Conservation (phyloP, 2,797 vertebrate species). For the Cynodonichthys magdalenae region DNA sequence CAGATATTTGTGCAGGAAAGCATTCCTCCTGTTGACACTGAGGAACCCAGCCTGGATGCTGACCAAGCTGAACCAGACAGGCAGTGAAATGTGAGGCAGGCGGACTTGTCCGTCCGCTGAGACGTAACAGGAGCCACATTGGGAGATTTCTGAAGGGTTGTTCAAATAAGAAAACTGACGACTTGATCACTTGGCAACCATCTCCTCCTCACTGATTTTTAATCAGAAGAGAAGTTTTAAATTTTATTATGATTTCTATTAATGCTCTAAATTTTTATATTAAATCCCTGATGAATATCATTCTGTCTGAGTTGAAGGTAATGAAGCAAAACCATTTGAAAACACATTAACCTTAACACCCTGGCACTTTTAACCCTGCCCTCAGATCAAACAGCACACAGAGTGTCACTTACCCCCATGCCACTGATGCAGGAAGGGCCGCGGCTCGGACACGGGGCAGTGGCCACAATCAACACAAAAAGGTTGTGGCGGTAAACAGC, state of each 20-base stretch:
- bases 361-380: conserved; percentile 36
- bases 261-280: conserved; percentile 20
- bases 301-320: conserved; percentile 16
- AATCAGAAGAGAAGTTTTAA: neutral
- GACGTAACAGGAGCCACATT: conserved; percentile 38
- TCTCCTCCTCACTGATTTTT: conserved; percentile 23
- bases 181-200: conserved; percentile 13
- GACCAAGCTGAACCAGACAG: conserved; percentile 59
- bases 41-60: conserved; percentile 66
- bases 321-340: conserved; percentile 49
- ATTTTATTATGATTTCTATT: conserved; percentile 14
- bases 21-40: conserved; percentile 74
- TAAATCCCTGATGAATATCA: conserved; percentile 23
- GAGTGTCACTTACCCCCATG: conserved; percentile 28
- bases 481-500: conserved; percentile 73
- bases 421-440: conserved; percentile 55
- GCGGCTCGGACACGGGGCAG: conserved; percentile 56
- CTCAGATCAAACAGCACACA: conserved; percentile 20
- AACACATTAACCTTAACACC: conserved; percentile 44
- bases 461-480: conserved; percentile 72
- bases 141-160: conserved; percentile 11
- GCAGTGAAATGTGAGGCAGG: conserved; percentile 36
- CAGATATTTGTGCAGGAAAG: conserved; percentile 78
- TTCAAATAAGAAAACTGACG: conserved; percentile 5
- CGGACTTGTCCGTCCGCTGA: conserved; percentile 31